These are phyloP conservation scores for Dione juno DNA, from an alignment of 2,888 invertebrate genomes.

Conservation along the genomic window DNA sequence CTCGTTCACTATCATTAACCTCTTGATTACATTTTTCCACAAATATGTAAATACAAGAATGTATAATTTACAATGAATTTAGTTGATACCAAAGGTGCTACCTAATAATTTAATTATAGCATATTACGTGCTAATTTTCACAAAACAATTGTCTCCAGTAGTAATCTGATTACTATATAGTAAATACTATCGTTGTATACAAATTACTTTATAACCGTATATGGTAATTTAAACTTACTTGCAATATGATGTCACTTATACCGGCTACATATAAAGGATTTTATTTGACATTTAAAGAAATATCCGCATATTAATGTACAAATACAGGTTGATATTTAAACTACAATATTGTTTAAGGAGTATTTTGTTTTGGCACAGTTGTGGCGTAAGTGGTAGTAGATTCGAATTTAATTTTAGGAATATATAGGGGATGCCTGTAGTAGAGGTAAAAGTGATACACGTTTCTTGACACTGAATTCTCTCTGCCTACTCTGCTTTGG, in stretches of 20 bases:
- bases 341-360: not conserved
- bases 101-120: not conserved
- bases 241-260: slow-evolving; percentile 55
- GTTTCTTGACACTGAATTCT: too few relatives aligned
- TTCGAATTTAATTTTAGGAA: too few relatives aligned
- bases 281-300: slow-evolving; percentile 15
- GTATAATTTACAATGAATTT: too few relatives aligned
- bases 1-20: too few relatives aligned
- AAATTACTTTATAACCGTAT: slow-evolving; percentile 40
- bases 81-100: not conserved
- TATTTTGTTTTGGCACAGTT: not conserved
- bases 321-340: not conserved
- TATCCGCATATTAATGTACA: slow-evolving; percentile 5
- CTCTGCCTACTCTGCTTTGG: too few relatives aligned
- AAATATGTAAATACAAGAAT: too few relatives aligned
- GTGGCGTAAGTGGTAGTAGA: not conserved
- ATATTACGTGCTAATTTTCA: slow-evolving; percentile 15
- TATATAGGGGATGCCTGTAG: too few relatives aligned
- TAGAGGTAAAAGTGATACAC: too few relatives aligned
- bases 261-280: slow-evolving; percentile 36
- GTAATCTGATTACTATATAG: slow-evolving; percentile 20
- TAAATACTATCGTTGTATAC: slow-evolving; percentile 4
- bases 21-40: too few relatives aligned
- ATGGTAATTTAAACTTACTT: slow-evolving; percentile 43
- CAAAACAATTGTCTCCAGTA: slow-evolving; percentile 18